Percentiles rank a stretch among this genome's conserved stretches.
Evolutionary conservation across 2,797 vertebrate genomes (phyloP).

Genomic region (Alcedo quadribrachys): DNA sequence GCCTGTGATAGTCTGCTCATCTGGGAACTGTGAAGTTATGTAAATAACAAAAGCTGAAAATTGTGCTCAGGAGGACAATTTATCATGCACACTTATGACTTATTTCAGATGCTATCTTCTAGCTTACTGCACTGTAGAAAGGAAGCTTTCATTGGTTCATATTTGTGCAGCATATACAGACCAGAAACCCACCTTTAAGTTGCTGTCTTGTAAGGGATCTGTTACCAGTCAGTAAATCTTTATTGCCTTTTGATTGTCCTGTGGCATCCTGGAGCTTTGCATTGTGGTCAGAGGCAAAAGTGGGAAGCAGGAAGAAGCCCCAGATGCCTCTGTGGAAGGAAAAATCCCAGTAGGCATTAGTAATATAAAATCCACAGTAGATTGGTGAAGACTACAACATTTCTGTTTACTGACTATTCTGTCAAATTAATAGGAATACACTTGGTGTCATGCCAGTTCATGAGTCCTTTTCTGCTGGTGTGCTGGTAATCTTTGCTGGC

Average conservation of each 20-base stretch:
- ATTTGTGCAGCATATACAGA: background rate
- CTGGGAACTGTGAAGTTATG: background rate
- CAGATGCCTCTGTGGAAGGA: background rate
- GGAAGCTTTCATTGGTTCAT: background rate
- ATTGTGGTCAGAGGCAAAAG: background rate
- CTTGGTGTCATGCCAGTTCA: background rate
- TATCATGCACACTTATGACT: background rate
- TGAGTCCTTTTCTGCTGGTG: background rate
- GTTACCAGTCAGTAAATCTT: background rate
- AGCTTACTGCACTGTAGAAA: background rate
- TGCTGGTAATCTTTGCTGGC: background rate
- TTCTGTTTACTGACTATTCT: background rate
- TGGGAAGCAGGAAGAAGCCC: background rate
- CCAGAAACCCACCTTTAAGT: background rate
- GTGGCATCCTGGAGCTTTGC: background rate
- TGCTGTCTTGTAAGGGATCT: background rate
- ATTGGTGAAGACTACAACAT: background rate
- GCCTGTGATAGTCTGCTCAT: background rate
- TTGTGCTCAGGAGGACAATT: background rate
- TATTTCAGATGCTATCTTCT: background rate
- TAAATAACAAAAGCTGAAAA: background rate
- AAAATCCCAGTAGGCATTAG: background rate
- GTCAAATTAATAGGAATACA: background rate
- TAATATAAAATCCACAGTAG: background rate
- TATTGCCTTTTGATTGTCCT: background rate